Base-by-base conservation (phyloP, 2,888 invertebrate species). In the Latheticus oryzae region DNA sequence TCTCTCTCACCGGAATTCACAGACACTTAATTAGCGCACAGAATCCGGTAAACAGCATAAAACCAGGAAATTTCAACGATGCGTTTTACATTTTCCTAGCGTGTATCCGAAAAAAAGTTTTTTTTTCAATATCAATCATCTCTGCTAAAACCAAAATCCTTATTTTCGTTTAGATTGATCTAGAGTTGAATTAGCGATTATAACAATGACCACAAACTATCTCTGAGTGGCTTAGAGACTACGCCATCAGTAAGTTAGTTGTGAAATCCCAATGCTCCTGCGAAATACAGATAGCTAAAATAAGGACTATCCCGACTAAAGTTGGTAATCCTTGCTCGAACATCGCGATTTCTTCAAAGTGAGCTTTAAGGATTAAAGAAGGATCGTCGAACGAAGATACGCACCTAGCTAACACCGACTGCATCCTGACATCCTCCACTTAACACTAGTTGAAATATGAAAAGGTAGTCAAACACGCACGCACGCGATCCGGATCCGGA, bases 251-350 rank as follows among this genome's bases (percentile, higher is more conserved):
- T 58, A 54, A 53, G 16, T 58, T 58, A 47, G 53, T 47, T 47
- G 63, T 60, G 71, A 75, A 75, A 76, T 75, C 75, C 76, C 67
- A 64, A 65, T 65, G 68, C 69, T 73, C 63, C 76, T 76, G 76
- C 71, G 68, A 73, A 72, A 72, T 73, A 74, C 73, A 73, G 74
- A 74, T 74, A 76, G 74, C 74, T 74, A 73, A 74, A 74, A 68
- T 69, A 66, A 62, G 67, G 68, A 67, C 64, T 63, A 65, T 68
- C 68, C 61, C 53, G 42, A 54, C 32, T 45, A 51, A 61, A 69
- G 66, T 65, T 60, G 61, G 64, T 73, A 71, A 71, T 71, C 73
- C 69, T 51, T 61, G 64, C 63, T 57, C 24, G 50, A 50, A 70
- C 68, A 66, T 66, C 64, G 59, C 66, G 63, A 65, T 69, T 69